Conservation (phyloP, 2,113 vertebrate species). For the Kobus ellipsiprymnus region DNA sequence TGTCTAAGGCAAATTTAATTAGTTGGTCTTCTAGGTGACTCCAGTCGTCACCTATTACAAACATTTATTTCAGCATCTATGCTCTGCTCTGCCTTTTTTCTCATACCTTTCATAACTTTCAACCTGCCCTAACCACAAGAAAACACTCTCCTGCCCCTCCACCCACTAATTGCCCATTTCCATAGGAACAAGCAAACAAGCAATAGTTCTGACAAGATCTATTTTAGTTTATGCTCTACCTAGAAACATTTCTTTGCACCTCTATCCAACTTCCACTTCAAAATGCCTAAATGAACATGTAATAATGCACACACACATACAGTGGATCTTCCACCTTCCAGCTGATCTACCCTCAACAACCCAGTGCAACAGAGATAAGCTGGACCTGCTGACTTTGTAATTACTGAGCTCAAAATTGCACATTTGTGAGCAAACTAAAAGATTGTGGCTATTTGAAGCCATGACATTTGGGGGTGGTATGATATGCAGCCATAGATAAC, state of each 20-base stretch:
- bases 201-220: not conserved
- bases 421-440: not conserved
- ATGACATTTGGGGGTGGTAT: not conserved
- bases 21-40: not conserved
- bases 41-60: not conserved
- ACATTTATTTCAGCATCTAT: not conserved
- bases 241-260: not conserved
- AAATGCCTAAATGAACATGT: not conserved
- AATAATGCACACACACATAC: fast-evolving
- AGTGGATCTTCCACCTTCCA: not conserved
- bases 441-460: not conserved
- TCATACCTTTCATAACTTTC: not conserved
- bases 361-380: not conserved
- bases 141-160: not conserved
- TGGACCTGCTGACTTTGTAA: not conserved
- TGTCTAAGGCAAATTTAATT: not conserved
- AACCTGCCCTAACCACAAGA: not conserved
- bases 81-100: not conserved
- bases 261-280: not conserved
- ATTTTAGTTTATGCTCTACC: not conserved
- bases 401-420: not conserved
- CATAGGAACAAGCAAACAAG: not conserved
- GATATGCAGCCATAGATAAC: not conserved
- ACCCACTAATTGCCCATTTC: not conserved
- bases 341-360: not conserved